Evolutionary conservation across 2,888 invertebrate species (phyloP), one percentile per base, ranked within the genome.

Genomic region (Watsonalla binaria): DNA sequence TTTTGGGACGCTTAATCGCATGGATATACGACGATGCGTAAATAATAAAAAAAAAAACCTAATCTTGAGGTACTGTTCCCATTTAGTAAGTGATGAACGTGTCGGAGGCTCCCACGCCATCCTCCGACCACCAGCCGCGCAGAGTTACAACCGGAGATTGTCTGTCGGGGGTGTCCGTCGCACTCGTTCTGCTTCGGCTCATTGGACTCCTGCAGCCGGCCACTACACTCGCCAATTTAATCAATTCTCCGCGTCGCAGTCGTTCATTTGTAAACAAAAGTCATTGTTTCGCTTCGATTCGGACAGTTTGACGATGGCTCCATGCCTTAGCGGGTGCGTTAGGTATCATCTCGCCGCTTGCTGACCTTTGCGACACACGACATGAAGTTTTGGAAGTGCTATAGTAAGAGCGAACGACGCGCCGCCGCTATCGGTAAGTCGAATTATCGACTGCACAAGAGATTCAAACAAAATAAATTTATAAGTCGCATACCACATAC

Each of bases 341-440:
- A 66, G 68, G 73, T 74, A 73, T 66, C 77, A 78, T 77, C 78
- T 78, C 54, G 61, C 62, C 55, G 58, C 61, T 70, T 62, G 61
- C 59, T 74, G 73, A 76, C 75, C 72, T 70, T 52, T 55, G 54
- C 59, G 57, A 60, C 63, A 56, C 55, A 62, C 63, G 63, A 62
- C 54, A 90, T 90, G 90, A 90, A 88, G 74, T 88, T 90, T 80
- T 90, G 88, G 90, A 88, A 84, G 78, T 90, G 90, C 66, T 77
- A 73, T 59, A 72, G 76, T 51, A 88, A 82, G 68, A 76, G 75
- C 51, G 78, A 82, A 56, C 74, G 80, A 51, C 81, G 78, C 49
- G 69, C 68, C 34, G 80, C 79, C 46, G 76, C 74, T 55, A 52
- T 74, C 34, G 85, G 86, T 87, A 55, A 83, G 85, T 76, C 47